These are phyloP conservation scores for Heliconius hewitsoni DNA, from an alignment of 1,140 invertebrate genomes.

Conservation along the genomic window DNA sequence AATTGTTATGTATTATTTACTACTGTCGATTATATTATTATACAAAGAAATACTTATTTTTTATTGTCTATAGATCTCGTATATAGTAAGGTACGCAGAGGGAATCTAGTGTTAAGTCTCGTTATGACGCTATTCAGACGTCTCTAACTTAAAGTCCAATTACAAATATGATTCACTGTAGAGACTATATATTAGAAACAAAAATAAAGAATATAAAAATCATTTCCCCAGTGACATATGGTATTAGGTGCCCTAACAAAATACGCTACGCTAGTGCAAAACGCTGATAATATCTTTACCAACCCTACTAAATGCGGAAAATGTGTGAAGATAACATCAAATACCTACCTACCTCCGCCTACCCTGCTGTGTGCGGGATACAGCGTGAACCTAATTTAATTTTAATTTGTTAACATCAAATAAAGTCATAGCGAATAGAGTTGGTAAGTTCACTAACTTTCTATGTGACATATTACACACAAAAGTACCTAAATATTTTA, in stretches of 20 bases:
- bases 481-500: too few species aligned
- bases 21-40: background rate
- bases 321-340: background rate
- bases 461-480: too few species aligned
- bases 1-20: conserved; percentile 2
- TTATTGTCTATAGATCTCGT: too few species aligned
- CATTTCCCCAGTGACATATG: background rate
- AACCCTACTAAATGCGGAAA: background rate
- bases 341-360: background rate
- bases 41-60: background rate
- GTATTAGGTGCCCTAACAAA: too few species aligned
- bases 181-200: too few species aligned
- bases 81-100: too few species aligned
- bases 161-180: too few species aligned
- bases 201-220: background rate
- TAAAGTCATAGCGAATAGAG: background rate
- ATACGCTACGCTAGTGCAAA: too few species aligned
- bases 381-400: too few species aligned
- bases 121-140: background rate
- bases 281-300: background rate
- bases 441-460: background rate
- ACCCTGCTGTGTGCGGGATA: too few species aligned
- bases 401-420: too few species aligned
- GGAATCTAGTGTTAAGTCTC: too few species aligned
- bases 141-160: background rate